Conservation (phyloP, 2,797 vertebrate genomes). For the Malurus splendens region DNA sequence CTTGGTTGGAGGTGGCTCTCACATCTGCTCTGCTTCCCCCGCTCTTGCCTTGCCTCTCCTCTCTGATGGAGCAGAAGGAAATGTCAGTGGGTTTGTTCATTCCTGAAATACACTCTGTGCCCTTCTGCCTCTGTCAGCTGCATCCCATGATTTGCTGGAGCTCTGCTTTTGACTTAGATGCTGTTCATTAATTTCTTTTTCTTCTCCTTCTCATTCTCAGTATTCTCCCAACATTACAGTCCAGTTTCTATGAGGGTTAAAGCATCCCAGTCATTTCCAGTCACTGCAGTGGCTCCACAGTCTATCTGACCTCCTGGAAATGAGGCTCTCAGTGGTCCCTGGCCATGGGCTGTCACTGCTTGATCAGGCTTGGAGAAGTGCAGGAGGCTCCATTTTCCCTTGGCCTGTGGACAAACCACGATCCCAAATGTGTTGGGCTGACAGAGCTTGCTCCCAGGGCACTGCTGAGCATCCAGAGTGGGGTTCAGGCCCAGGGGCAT, state of each 20-base stretch:
- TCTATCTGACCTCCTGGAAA: neutral
- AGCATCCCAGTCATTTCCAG: neutral
- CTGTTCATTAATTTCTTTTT: neutral
- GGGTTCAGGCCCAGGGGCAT: neutral
- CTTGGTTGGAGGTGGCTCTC: neutral
- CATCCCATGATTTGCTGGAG: neutral
- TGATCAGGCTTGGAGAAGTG: neutral
- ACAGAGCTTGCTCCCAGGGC: neutral
- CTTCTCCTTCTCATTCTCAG: neutral
- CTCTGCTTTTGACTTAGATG: neutral
- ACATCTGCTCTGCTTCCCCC: neutral
- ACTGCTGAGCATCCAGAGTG: neutral
- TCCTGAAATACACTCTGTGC: neutral
- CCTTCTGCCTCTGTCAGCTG: neutral
- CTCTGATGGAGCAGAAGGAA: neutral
- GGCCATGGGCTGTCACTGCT: neutral
- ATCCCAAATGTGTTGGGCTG: neutral
- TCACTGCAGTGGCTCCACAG: neutral
- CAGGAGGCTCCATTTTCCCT: neutral
- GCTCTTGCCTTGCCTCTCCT: neutral
- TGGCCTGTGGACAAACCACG: neutral
- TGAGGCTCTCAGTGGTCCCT: neutral
- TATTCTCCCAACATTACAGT: neutral
- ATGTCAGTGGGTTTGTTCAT: neutral
- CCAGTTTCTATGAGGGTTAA: neutral